A percentile compares a stretch with the other conserved stretches of the same genome.
Evolutionary conservation across 1,140 invertebrate genomes (phyloP).

Genomic region (Drosophila erecta): DNA sequence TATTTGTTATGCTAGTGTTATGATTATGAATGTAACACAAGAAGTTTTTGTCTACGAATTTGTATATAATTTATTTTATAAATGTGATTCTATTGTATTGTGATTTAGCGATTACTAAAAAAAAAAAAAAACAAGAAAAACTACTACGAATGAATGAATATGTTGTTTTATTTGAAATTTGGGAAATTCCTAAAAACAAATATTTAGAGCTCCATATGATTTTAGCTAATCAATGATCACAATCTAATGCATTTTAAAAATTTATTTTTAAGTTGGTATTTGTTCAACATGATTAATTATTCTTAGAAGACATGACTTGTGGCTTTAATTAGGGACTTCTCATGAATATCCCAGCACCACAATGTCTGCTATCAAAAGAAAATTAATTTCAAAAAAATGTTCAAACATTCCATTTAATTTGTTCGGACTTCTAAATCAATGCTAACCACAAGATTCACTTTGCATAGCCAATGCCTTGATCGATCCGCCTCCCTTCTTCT

Average conservation of each 20-base stretch:
- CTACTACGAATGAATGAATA: conserved; percentile 28
- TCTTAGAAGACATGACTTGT: conserved; percentile 20
- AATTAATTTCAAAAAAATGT: neutral
- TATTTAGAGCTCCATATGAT: too few species aligned
- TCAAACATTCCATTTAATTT: conserved; percentile 4
- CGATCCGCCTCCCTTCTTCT: conserved; percentile 15
- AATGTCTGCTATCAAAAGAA: neutral
- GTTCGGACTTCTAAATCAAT: conserved; percentile 19
- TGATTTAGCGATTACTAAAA: conserved; percentile 80
- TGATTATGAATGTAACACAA: conserved; percentile 50
- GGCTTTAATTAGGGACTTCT: conserved; percentile 20
- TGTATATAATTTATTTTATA: conserved; percentile 81
- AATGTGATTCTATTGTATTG: conserved; percentile 83
- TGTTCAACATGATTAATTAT: neutral
- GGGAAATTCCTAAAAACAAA: too few species aligned
- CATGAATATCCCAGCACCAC: conserved; percentile 6
- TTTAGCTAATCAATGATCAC: too few species aligned
- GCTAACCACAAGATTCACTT: conserved; percentile 48
- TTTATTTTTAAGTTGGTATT: too few species aligned
- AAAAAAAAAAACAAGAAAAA: conserved; percentile 57
- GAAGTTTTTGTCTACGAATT: conserved; percentile 67
- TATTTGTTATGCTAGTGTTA: conserved; percentile 54
- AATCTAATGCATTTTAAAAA: too few species aligned
- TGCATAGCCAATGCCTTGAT: conserved; percentile 38
- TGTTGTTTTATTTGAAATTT: conserved; percentile 16